Base-by-base conservation (phyloP, 2,797 vertebrate species). In the Lagorchestes hirsutus region DNA sequence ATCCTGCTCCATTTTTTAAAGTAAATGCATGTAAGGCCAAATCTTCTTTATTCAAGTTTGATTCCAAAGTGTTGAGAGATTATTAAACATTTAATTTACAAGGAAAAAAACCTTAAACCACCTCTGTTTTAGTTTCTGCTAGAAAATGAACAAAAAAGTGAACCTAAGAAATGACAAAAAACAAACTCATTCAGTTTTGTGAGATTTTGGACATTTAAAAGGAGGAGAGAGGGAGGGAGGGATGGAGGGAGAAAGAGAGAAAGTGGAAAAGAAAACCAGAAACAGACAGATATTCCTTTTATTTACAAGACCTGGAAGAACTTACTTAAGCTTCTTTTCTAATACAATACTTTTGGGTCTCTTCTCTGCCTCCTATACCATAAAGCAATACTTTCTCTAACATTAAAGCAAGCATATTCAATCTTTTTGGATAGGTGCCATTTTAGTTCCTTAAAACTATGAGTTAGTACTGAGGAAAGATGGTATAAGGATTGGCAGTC, bases 91-190 rank as follows among this genome's bases (percentile, higher is more conserved):
- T 56, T 94, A 27, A 2, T 57, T 54, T 96, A 67, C 93, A 91
- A 91, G 74, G 54, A 4, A 46, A 74, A 59, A 22, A 95, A 93
- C 28, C 50, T 92, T 46, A 95, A 57, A 57, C 92, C 27, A 93
- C 40, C 24, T 57, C 82, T n/a, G 5, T 96, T 93, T 92, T 40
- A 58, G 27, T 40, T 74, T 3, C 46, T 92, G 56, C 8, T 96
- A 59, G 91, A 46, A 90, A 93, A 40, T 91, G 92, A 94, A 91
- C 2, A 94, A 0, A 13, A 92, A 40, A 27, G 6, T n/a, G 31
- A 95, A 95, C 93, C n/a, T 31, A 96, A 95, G 95, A 92, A 27
- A 92, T 62, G 56, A 90, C 62, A 94, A 92, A 91, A 13, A 22
- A 92, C 56, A 46, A 56, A 54, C 58, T 22, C 54, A 59, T 56